Conservation (phyloP, 2,113 vertebrate species). For the Alosa alosa region DNA sequence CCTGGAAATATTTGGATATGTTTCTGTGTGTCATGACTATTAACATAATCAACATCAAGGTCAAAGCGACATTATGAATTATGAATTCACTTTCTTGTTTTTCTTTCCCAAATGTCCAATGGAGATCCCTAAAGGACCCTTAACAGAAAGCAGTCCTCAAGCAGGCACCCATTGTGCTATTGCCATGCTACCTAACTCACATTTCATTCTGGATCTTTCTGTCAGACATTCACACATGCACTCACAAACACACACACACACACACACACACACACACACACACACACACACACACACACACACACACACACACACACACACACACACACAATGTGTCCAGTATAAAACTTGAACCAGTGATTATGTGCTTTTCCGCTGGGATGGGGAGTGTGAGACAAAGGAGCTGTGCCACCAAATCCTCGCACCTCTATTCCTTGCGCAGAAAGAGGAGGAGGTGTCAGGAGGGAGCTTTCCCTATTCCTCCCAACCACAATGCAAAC, state of each 20-base stretch:
- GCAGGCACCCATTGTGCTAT: neutral
- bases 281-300: neutral
- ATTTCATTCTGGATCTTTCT: neutral
- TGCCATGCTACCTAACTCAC: neutral
- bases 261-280: neutral
- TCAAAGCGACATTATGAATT: neutral
- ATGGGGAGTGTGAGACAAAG: neutral
- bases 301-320: neutral
- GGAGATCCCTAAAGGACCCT: neutral
- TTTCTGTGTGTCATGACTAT: neutral
- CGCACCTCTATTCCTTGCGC: neutral
- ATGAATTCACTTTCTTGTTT: neutral
- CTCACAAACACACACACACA: neutral
- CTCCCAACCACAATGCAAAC: neutral
- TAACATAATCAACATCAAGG: neutral
- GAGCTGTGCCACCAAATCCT: neutral
- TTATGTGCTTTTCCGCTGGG: neutral
- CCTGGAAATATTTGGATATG: neutral
- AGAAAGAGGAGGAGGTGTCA: slow-evolving; percentile 1
- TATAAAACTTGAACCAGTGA: slow-evolving; percentile 5
- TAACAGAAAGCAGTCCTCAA: neutral
- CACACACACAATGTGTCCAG: neutral
- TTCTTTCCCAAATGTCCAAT: neutral
- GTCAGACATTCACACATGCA: neutral
- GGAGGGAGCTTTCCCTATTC: neutral